phyloP scores from a whole-genome alignment of 2,888 invertebrate species.

The Neoitamus cyanurus region DNA sequence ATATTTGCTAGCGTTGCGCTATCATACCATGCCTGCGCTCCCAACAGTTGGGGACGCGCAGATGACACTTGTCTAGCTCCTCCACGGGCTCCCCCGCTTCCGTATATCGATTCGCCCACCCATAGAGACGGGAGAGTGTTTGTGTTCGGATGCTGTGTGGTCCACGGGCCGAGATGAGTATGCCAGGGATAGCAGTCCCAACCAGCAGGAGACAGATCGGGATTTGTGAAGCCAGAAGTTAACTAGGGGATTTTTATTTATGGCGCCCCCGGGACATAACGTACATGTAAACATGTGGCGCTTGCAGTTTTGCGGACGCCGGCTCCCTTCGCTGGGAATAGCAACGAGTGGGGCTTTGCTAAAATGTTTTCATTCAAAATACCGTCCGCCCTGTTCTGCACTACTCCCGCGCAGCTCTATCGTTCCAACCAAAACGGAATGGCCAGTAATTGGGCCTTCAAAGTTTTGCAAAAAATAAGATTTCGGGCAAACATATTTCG shows the following conservation, averaged over 20 bases:
- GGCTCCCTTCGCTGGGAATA: neutral
- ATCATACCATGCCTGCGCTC: neutral
- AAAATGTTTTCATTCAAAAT: slow-evolving; percentile 5
- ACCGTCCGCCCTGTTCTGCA: neutral
- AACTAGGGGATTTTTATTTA: slow-evolving; percentile 45
- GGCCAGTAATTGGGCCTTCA: neutral
- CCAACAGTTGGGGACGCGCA: neutral
- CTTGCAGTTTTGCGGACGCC: slow-evolving; percentile 36
- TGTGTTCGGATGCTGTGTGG: neutral
- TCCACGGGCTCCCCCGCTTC: neutral
- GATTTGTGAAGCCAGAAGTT: slow-evolving; percentile 42
- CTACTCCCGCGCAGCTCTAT: neutral
- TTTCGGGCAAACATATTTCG: neutral
- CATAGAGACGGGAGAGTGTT: neutral
- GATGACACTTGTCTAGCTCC: slow-evolving; percentile 5
- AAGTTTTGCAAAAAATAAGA: neutral
- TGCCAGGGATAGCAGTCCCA: neutral
- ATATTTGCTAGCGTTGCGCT: slow-evolving; percentile 23
- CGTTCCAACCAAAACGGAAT: neutral
- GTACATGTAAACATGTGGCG: slow-evolving; percentile 39
- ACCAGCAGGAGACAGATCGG: slow-evolving; percentile 13
- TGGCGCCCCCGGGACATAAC: slow-evolving; percentile 27
- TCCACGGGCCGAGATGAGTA: neutral
- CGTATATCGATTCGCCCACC: neutral
- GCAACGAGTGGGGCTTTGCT: slow-evolving; percentile 4